Evolutionary conservation across 2,888 invertebrate species (phyloP).

Genomic region (Cataglyphis altisquamis): DNA sequence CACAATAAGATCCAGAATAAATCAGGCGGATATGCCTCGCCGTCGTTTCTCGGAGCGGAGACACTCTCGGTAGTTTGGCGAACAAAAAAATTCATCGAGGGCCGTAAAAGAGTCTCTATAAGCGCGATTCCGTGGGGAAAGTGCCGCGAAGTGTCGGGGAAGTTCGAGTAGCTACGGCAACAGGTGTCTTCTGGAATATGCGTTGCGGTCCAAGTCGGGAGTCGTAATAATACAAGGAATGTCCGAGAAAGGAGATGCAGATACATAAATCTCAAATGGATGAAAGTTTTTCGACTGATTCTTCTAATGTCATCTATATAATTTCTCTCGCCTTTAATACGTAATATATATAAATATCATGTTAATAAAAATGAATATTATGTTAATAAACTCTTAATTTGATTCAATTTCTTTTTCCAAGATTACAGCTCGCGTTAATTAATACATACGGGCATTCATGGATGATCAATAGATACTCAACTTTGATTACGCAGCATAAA

Average conservation of each 20-base stretch:
- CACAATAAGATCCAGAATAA: constrained; percentile 76
- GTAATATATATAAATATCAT: neutral
- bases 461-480: neutral
- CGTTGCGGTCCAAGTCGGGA: constrained; percentile 27
- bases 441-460: neutral
- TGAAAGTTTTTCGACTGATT: neutral
- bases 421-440: neutral
- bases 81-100: constrained; percentile 38
- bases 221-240: neutral
- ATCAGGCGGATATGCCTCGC: constrained; percentile 69
- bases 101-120: neutral
- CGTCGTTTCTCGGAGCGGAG: constrained; percentile 60
- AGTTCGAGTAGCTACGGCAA: constrained; percentile 17
- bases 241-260: neutral
- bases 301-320: neutral
- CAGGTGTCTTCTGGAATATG: constrained; percentile 49
- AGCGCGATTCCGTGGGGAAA: constrained; percentile 18
- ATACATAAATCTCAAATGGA: neutral
- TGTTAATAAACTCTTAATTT: neutral
- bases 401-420: neutral
- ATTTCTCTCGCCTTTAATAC: neutral
- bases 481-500: neutral
- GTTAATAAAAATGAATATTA: neutral
- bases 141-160: neutral
- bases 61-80: constrained; percentile 60